Percentiles rank a stretch among this genome's conserved stretches.
Conservation (phyloP, 2,797 vertebrate species). For the Phrynocephalus guinanensis region DNA sequence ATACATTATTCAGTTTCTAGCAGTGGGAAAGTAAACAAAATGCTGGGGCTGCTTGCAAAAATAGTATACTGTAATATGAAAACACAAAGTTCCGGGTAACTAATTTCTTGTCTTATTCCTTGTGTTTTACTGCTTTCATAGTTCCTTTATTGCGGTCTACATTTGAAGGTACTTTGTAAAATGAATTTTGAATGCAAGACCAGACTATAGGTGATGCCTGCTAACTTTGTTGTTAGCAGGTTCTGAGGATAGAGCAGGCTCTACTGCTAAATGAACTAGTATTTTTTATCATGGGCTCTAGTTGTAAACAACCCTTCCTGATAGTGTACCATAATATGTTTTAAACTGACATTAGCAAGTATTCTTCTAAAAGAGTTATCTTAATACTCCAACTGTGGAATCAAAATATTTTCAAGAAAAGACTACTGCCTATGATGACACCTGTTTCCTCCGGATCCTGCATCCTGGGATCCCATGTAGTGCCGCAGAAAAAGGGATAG, state of each 20-base stretch:
- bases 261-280: too few relatives aligned
- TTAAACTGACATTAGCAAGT: neutral
- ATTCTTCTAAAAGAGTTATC: neutral
- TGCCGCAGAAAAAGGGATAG: too few relatives aligned
- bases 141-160: neutral
- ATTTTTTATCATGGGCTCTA: neutral
- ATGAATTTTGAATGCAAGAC: too few relatives aligned
- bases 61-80: too few relatives aligned
- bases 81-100: neutral
- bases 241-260: too few relatives aligned
- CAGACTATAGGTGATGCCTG: too few relatives aligned
- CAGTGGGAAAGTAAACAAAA: neutral
- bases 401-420: neutral
- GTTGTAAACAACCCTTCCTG: neutral
- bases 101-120: neutral
- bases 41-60: neutral
- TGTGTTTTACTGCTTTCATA: neutral
- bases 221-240: neutral
- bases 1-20: neutral
- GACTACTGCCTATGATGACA: neutral
- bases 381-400: neutral
- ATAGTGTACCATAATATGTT: neutral
- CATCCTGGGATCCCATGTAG: too few relatives aligned
- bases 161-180: neutral
- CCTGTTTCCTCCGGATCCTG: neutral